Percentiles rank a stretch among this genome's conserved stretches.
Conservation (phyloP, 2,113 vertebrate species). For the Hyla sarda region DNA sequence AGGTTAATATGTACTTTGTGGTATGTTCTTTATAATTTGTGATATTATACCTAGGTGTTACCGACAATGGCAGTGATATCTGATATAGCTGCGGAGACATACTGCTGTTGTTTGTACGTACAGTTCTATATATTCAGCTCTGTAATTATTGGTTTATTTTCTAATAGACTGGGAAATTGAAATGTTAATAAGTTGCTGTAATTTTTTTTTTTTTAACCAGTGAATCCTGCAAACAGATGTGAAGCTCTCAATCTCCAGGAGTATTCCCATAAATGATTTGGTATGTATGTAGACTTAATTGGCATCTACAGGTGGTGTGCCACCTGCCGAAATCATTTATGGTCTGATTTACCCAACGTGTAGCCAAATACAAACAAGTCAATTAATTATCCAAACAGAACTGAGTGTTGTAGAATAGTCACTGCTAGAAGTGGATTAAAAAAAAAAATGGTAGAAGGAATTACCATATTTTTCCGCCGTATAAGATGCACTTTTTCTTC, state of each 20-base stretch:
- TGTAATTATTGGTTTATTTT: conserved; percentile 52
- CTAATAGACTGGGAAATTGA: conserved; percentile 49
- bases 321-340: conserved; percentile 73
- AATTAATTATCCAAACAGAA: not conserved
- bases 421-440: not conserved
- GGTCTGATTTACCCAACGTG: conserved; percentile 70
- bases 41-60: conserved; percentile 19
- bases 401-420: not conserved
- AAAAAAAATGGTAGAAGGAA: not conserved
- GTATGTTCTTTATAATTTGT: not conserved
- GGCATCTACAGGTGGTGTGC: conserved; percentile 70
- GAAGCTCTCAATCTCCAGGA: conserved; percentile 67
- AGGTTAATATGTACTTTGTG: conserved; percentile 14
- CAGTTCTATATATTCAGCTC: not conserved
- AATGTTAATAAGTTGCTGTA: conserved; percentile 41
- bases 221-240: conserved; percentile 68
- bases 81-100: conserved; percentile 31
- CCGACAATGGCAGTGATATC: conserved; percentile 38
- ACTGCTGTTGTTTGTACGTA: conserved; percentile 20
- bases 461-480: no score
- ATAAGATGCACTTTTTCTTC: no score
- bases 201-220: conserved; percentile 35
- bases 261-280: conserved; percentile 71
- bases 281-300: conserved; percentile 70
- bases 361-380: conserved; percentile 60